phyloP scores from a whole-genome alignment of 2,797 vertebrate genomes.

The Ceryle rudis region DNA sequence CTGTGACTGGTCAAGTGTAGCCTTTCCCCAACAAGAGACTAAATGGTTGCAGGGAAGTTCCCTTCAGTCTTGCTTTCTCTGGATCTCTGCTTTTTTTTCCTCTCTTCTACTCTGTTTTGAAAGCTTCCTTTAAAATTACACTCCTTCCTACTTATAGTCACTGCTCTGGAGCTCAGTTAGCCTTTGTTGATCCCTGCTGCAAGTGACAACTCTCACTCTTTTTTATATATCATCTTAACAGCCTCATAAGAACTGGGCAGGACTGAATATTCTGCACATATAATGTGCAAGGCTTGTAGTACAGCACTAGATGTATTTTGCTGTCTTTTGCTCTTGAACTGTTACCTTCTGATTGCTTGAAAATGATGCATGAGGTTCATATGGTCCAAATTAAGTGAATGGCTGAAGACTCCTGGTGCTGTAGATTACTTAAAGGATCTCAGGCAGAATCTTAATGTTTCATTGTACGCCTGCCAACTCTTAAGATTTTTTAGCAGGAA shows the following conservation, averaged over 20 bases:
- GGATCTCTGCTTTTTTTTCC: neutral
- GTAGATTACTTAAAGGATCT: neutral
- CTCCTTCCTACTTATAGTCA: neutral
- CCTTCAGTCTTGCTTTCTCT: neutral
- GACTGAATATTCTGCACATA: neutral
- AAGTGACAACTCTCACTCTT: slow-evolving; percentile 66
- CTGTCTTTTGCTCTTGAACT: neutral
- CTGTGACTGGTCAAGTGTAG: rapidly evolving
- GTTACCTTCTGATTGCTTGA: neutral
- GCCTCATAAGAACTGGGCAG: slow-evolving; percentile 52
- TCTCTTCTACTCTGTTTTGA: neutral
- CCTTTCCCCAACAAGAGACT: neutral
- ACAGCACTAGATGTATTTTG: neutral
- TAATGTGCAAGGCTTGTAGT: neutral
- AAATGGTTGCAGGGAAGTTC: neutral
- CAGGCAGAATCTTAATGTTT: neutral
- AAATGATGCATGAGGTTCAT: neutral
- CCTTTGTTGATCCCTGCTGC: slow-evolving; percentile 40
- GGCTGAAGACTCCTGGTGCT: neutral
- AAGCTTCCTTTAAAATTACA: neutral
- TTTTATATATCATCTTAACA: slow-evolving; percentile 58
- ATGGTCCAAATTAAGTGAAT: neutral
- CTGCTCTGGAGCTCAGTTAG: neutral
- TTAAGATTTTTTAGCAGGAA: neutral
- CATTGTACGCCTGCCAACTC: neutral